Evolutionary conservation across 1,140 invertebrate species (phyloP), one percentile per base, ranked within the genome.

Genomic region (Grapholita molesta): DNA sequence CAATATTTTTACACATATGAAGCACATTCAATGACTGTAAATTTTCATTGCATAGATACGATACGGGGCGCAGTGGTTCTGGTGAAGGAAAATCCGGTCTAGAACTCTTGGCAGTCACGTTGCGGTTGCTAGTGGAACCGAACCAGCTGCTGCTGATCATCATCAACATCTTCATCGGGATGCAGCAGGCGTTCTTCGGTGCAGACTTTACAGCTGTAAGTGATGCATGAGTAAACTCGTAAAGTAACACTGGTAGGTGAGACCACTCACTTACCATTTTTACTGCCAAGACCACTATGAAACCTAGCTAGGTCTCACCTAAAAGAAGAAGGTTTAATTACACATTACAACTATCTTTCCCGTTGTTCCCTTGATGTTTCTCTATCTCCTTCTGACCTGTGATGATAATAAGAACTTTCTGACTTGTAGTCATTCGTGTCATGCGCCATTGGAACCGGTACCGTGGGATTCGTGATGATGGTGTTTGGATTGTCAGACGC

Each of bases 381-480:
- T 48, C 24, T 24, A 24, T 12, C 55, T 25, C 25, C 24, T 57
- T 25, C 42, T 24, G 28, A 38, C 12, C 12, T 35, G 1, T 64
- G n/a, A n/a, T 57, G 4, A 42, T 21, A 42, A 38, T 64, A 3
- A 48, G 2, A 7, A 21, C 0, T 42, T n/a, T 4, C 9, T 18
- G 5, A 66, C 68, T 21, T 94, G 23, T 92, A 98, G 97, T 95
- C 97, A 0, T 99, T 95, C 79, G 95, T 99, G 3, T 96, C 96
- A 0, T 99, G 98, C 79, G 95, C 96, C 0, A 95, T 96, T 92
- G 98, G 97, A 0, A 96, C 98, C 11, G 95, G 95, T 35, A 95
- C 97, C 35, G 96, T 99, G 25, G 98, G 97, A 0, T 98, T 95
- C 78, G 96, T 98, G 1, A 97, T 98, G 95, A 97, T 98, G 74